These are phyloP conservation scores for Gymnocypris eckloni DNA, from an alignment of 2,797 vertebrate species.

Conservation along the genomic window DNA sequence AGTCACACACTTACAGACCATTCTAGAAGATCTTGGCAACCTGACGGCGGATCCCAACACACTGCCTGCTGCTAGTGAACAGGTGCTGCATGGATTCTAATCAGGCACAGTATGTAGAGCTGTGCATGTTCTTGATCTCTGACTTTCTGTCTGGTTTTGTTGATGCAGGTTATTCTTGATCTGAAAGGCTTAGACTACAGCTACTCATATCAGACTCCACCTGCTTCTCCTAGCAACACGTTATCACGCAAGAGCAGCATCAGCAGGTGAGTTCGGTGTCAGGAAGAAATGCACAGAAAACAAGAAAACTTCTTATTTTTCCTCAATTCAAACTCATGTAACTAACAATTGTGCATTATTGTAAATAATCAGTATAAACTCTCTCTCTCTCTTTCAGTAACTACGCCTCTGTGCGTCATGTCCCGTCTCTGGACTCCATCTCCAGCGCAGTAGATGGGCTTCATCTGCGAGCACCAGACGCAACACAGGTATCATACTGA, in stretches of 20 bases:
- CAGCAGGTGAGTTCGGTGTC: conserved; percentile 76
- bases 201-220: conserved; percentile 85
- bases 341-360: background rate
- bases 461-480: conserved; percentile 68
- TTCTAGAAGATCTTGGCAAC: conserved; percentile 80
- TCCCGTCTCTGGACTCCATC: conserved; percentile 85
- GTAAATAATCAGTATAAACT: background rate
- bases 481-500: conserved; percentile 68
- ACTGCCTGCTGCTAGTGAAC: conserved; percentile 82
- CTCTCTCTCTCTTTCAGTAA: conserved; percentile 55
- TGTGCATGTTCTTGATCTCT: background rate
- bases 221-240: conserved; percentile 82
- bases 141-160: background rate
- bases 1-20: conserved; percentile 85
- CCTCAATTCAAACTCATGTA: no score
- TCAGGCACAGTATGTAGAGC: background rate
- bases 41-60: conserved; percentile 81
- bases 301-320: background rate
- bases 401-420: conserved; percentile 81
- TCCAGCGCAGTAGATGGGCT: conserved; percentile 79
- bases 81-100: conserved; percentile 66
- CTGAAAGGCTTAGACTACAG: conserved; percentile 83
- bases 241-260: conserved; percentile 85
- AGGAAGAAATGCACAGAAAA: no score
- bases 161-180: conserved; percentile 81